These are phyloP conservation scores for Trichonephila clavata DNA, from an alignment of 1,140 invertebrate species.

Conservation along the genomic window DNA sequence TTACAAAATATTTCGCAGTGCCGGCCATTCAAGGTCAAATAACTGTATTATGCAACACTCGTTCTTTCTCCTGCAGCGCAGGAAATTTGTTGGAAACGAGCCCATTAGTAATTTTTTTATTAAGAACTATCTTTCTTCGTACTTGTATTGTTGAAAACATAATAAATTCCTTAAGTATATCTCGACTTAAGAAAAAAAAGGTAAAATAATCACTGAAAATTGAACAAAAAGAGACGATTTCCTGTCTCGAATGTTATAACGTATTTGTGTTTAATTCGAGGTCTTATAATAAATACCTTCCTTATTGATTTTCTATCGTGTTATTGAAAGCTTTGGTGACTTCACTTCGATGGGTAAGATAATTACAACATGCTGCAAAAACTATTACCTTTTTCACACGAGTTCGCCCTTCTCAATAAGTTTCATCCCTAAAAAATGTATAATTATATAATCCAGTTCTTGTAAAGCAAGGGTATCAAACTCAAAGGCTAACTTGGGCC, in stretches of 20 bases:
- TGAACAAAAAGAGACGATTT: neutral
- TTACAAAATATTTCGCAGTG: neutral
- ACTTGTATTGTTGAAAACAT: neutral
- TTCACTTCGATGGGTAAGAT: neutral
- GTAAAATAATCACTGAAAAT: neutral
- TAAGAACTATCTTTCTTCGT: neutral
- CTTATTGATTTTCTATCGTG: neutral
- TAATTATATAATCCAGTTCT: too few species aligned
- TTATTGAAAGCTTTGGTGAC: neutral
- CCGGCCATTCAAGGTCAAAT: neutral
- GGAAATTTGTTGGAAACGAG: neutral
- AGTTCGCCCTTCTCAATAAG: too few species aligned
- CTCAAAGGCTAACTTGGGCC: too few species aligned
- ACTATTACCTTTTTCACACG: too few species aligned
- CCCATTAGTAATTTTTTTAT: conserved; percentile 8
- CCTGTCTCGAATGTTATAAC: neutral
- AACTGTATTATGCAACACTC: neutral
- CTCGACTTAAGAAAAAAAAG: neutral
- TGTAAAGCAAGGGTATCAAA: too few species aligned
- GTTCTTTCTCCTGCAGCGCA: neutral
- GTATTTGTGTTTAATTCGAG: neutral
- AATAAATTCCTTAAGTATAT: neutral
- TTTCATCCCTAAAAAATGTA: too few species aligned
- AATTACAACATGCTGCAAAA: neutral
- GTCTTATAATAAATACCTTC: neutral